Percentiles rank a stretch among this genome's conserved stretches.
Evolutionary conservation across 2,797 vertebrate genomes (phyloP).

Genomic region (Pseudochirops corinnae): DNA sequence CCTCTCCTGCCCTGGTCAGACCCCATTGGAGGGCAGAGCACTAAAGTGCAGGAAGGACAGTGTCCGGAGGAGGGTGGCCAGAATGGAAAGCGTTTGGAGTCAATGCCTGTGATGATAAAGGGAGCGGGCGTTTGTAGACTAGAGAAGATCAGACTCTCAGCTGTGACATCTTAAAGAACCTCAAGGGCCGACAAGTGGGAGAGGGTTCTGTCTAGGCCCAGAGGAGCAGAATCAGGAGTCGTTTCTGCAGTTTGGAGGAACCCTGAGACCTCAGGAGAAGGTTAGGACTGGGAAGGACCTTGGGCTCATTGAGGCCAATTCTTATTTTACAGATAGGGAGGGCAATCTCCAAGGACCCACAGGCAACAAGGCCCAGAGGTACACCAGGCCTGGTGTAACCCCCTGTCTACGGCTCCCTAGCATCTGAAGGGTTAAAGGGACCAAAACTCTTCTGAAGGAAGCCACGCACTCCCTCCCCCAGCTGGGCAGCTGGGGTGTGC

Average conservation of each 20-base stretch:
- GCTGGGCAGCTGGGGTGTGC: not conserved
- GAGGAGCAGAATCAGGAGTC: not conserved
- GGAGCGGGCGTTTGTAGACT: not conserved
- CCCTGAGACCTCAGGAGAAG: too few relatives aligned
- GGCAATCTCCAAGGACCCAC: not conserved
- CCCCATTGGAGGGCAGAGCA: not conserved
- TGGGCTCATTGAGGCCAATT: too few relatives aligned
- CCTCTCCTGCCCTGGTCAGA: not conserved
- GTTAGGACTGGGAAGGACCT: too few relatives aligned
- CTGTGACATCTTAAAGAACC: not conserved
- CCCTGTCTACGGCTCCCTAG: not conserved
- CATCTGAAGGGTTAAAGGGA: not conserved
- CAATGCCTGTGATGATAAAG: not conserved
- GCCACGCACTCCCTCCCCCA: slow-evolving; percentile 4
- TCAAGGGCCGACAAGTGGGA: not conserved
- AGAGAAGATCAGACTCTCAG: not conserved
- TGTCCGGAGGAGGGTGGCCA: not conserved
- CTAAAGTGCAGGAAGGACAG: not conserved
- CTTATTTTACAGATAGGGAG: too few relatives aligned
- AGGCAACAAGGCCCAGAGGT: not conserved
- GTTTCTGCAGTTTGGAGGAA: too few relatives aligned
- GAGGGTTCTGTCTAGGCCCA: not conserved
- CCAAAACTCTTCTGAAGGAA: slow-evolving; percentile 21
- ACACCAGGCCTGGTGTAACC: not conserved
- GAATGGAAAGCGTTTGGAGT: not conserved